These are phyloP conservation scores for Gavialis gangeticus DNA, from an alignment of 2,113 vertebrate genomes.

Conservation along the genomic window DNA sequence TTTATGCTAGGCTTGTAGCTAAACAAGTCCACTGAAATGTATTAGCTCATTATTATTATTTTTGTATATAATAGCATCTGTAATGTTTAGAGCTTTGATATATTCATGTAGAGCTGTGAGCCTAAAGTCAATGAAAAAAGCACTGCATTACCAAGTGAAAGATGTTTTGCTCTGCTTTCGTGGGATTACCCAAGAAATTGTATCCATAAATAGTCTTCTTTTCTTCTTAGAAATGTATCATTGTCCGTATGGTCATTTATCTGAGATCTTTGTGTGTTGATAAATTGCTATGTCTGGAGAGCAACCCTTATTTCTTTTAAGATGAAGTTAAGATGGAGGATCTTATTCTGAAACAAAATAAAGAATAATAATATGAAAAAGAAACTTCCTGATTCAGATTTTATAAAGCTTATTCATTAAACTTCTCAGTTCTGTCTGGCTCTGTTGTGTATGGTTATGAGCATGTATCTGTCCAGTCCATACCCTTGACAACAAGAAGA, in stretches of 20 bases:
- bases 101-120: background rate
- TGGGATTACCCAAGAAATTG: background rate
- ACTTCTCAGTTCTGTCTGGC: background rate
- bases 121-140: background rate
- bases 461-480: background rate
- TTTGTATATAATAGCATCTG: background rate
- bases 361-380: slow-evolving; percentile 18
- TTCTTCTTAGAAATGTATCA: slow-evolving; percentile 32
- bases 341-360: slow-evolving; percentile 6
- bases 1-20: background rate
- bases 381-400: background rate
- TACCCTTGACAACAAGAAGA: background rate
- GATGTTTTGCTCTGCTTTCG: rapidly evolving
- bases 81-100: background rate
- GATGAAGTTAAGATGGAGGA: background rate
- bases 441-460: background rate
- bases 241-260: slow-evolving; percentile 21
- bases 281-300: background rate
- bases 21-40: background rate
- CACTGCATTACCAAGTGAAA: background rate
- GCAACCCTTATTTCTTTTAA: background rate
- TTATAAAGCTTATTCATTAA: background rate
- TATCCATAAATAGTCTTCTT: background rate
- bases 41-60: background rate
- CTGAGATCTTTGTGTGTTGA: background rate